These are phyloP conservation scores for Dendrolimus houi DNA, from an alignment of 2,888 invertebrate genomes.

Conservation along the genomic window DNA sequence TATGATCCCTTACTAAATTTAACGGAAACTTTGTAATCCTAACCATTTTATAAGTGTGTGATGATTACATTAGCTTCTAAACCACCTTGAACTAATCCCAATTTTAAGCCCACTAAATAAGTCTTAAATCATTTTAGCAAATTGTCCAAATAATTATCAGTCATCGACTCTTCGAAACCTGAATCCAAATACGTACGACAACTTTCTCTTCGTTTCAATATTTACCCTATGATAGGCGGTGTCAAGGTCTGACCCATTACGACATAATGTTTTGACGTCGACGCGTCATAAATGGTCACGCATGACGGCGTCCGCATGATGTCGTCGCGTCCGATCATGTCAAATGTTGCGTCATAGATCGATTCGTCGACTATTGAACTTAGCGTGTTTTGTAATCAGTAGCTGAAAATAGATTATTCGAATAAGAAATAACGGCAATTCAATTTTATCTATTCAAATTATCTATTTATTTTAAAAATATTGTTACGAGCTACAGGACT, in stretches of 20 bases:
- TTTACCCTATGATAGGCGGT: not conserved
- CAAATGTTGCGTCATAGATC: not conserved
- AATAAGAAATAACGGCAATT: not conserved
- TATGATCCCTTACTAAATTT: no score
- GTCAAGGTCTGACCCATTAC: not conserved
- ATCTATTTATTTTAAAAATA: no score
- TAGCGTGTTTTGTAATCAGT: not conserved
- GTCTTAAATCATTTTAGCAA: no score
- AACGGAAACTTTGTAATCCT: no score
- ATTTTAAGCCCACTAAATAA: no score
- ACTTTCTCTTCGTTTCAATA: not conserved
- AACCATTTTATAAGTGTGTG: no score
- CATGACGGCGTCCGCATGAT: not conserved
- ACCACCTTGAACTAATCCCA: no score
- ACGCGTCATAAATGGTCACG: not conserved
- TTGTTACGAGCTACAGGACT: no score
- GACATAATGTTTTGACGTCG: not conserved
- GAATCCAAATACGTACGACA: not conserved
- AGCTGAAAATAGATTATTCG: not conserved
- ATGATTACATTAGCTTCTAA: no score
- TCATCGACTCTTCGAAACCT: not conserved
- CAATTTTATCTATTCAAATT: no score
- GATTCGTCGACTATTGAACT: not conserved
- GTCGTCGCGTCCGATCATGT: not conserved
- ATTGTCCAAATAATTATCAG: not conserved